Conservation (phyloP, 2,113 vertebrate species). For the Entomyzon cyanotis region DNA sequence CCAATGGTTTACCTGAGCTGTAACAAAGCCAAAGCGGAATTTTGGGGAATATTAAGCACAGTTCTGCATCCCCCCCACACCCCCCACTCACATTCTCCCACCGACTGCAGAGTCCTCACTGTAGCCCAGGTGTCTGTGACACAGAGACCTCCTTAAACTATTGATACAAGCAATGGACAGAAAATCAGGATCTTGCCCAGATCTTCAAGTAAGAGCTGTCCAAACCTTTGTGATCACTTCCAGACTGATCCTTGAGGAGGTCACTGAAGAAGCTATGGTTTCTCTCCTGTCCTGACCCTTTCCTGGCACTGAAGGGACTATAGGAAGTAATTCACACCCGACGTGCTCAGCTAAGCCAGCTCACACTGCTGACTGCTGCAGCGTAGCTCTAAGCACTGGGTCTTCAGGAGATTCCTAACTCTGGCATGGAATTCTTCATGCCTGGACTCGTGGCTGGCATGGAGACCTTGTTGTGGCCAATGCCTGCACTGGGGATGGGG, state of each 20-base stretch:
- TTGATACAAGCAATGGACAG: rapidly evolving
- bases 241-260: not conserved
- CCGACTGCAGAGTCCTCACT: not conserved
- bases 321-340: not conserved
- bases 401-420: not conserved
- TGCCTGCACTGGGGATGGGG: rapidly evolving
- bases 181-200: too few species aligned
- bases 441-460: not conserved
- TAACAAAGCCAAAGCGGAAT: not conserved
- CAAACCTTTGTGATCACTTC: not conserved
- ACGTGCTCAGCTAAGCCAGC: not conserved
- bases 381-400: not conserved
- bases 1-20: not conserved
- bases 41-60: not conserved
- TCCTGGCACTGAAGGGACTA: not conserved
- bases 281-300: not conserved
- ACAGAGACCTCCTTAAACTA: not conserved
- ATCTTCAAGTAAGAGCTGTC: not conserved
- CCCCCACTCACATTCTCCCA: not conserved
- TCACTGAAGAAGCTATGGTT: not conserved
- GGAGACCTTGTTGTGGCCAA: not conserved
- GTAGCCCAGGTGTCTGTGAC: not conserved
- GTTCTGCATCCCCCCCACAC: rapidly evolving
- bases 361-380: not conserved
- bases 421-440: not conserved